Evolutionary conservation across 2,113 vertebrate species (phyloP).

Genomic region (Equus quagga): DNA sequence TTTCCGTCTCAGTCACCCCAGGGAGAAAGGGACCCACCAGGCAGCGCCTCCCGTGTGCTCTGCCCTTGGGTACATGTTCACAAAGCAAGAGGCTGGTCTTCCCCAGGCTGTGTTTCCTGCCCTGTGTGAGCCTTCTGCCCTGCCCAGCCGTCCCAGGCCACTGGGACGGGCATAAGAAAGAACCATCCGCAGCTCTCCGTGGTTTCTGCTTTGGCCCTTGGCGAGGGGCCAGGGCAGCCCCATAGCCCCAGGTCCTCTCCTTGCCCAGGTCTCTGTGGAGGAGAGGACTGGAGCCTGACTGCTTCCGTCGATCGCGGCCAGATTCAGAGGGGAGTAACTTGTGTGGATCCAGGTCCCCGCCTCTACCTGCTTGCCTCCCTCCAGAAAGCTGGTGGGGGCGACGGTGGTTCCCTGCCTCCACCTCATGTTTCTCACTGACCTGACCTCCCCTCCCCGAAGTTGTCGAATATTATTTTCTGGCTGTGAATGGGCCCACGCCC

Average conservation of each 20-base stretch:
- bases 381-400: rapidly evolving
- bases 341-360: too few relatives aligned
- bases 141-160: background rate
- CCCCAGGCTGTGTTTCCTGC: background rate
- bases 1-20: background rate
- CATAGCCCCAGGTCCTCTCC: background rate
- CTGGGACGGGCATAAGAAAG: background rate
- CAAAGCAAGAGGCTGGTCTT: background rate
- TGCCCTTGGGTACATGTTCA: background rate
- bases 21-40: background rate
- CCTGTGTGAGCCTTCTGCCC: background rate
- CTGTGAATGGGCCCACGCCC: background rate
- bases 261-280: background rate
- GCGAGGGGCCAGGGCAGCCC: background rate
- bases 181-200: background rate
- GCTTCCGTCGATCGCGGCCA: too few relatives aligned
- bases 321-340: background rate
- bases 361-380: background rate
- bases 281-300: background rate
- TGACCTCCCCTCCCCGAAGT: background rate
- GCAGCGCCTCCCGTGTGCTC: rapidly evolving
- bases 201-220: background rate
- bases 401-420: background rate
- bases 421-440: background rate
- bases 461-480: background rate